Base-by-base conservation (phyloP, 2,797 vertebrate genomes). In the Anguilla megastoma region DNA sequence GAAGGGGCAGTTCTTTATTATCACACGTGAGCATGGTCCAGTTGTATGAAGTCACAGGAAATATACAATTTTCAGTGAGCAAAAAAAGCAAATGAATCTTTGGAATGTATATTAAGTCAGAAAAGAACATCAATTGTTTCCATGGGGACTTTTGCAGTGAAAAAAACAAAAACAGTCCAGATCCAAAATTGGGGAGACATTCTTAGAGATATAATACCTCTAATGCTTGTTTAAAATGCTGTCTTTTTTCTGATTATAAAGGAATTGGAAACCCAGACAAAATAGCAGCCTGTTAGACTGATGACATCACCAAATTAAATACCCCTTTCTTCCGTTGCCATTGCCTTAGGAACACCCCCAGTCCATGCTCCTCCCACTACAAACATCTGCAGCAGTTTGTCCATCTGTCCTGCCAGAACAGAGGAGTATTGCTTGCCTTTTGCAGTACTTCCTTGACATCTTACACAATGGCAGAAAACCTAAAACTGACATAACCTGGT, bases 191-290 rank as follows among this genome's bases (percentile, higher is more conserved):
- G 69, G 10, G 27, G 18, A 54, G 66, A 12, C 5, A 10, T 58
- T 52, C 79, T 83, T 76, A 14, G 27, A 69, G 21, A 76, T 24
- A 41, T 1, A 80, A 56, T 58, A 33, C 66, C 87, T 88, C n/a
- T 85, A 30, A 85, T 52, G 60, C 87, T 89, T 85, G 36, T 88
- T 83, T 85, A 63, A 69, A 82, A 84, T 30, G 36, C 24, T 82
- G n/a, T 36, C 24, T 58, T 88, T 69, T 89, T 76, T 87, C 87
- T 86, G 86, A 84, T 88, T 88, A 87, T 52, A 85, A 87, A 69
- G 86, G 88, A 90, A 90, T 89, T 71, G 80, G 60, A 88, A 88
- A 88, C 84, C 84, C 60, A 89, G 90, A 89, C 89, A 88, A 90
- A 90, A 91, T 89, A 88, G 86, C 83, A 66, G 82, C 27, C 80